These are phyloP conservation scores for Suricata suricatta DNA, from an alignment of 2,113 vertebrate species.

Conservation along the genomic window DNA sequence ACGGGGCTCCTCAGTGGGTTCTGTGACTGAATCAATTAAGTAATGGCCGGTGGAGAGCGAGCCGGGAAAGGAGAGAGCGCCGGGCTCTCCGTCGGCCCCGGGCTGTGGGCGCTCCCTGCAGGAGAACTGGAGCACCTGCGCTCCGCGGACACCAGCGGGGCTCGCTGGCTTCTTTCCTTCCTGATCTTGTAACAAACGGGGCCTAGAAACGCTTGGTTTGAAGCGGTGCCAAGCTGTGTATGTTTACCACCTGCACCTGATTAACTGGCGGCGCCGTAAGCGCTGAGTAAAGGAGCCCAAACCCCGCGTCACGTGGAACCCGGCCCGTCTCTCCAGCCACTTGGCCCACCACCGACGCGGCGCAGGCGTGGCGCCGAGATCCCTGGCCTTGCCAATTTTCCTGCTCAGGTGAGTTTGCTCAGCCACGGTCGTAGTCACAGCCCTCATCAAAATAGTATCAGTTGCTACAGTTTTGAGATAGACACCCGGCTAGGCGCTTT, in stretches of 20 bases:
- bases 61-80: fast-evolving
- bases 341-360: fast-evolving
- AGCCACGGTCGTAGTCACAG: background rate
- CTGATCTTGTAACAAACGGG: fast-evolving
- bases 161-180: background rate
- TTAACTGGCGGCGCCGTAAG: background rate
- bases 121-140: background rate
- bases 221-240: background rate
- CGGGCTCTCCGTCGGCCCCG: too few species aligned
- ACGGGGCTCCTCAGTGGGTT: background rate
- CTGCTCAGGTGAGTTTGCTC: background rate
- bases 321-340: background rate
- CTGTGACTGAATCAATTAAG: background rate
- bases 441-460: background rate
- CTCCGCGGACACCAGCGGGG: fast-evolving
- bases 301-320: fast-evolving
- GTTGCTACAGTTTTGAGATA: background rate
- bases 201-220: background rate
- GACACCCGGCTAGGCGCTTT: background rate
- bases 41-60: fast-evolving
- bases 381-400: fast-evolving
- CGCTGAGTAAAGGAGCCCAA: background rate
- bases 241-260: background rate
- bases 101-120: background rate
- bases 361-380: fast-evolving